Evolutionary conservation across 2,888 invertebrate species (phyloP), one percentile per base, ranked within the genome.

Genomic region (Stenchaetothrips biformis): DNA sequence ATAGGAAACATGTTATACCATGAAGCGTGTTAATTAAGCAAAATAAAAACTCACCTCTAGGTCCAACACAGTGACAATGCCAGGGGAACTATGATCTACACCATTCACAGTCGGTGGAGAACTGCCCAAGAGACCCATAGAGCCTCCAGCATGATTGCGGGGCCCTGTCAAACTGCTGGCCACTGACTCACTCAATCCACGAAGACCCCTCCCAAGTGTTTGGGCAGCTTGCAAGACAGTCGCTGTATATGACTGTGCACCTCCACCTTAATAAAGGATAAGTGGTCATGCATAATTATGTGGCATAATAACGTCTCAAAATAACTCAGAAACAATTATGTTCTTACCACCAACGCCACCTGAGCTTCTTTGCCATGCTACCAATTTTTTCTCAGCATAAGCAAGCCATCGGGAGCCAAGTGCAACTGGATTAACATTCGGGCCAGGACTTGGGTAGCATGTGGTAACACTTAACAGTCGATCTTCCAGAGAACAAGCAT

Each of bases 171-270:
- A 87, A 85, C 95, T 97, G 84, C 93, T 95, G 0, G 97, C 96
- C 77, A 98, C 95, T 78, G 94, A 95, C 87, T 97, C 97, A 18
- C 97, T 95, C 82, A 98, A 89, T 81, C 95, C 96, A 0, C 95
- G 92, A 80, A 98, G 87, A 0, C 97, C 97, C 87, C 96, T 95
- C 81, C 97, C 94, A 62, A 98, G 89, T 27, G 95, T 95, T 88
- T 98, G 98, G 25, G 98, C 98, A 1, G 97, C 97, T 87, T 97
- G 95, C 13, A 98, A 90, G 80, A 98, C 95, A 0, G 97, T 95
- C 0, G 98, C 97, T 78, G 97, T 97, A 84, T 95, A 95, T 86
- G 94, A 94, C 85, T 95, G 92, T 18, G 94, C 93, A 18, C 95
- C 95, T 86, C 95, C 95, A 48, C 90, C 90, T 88, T 86, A 67